These are phyloP conservation scores for Bruchidius siliquastri DNA, from an alignment of 2,888 invertebrate species.

Conservation along the genomic window DNA sequence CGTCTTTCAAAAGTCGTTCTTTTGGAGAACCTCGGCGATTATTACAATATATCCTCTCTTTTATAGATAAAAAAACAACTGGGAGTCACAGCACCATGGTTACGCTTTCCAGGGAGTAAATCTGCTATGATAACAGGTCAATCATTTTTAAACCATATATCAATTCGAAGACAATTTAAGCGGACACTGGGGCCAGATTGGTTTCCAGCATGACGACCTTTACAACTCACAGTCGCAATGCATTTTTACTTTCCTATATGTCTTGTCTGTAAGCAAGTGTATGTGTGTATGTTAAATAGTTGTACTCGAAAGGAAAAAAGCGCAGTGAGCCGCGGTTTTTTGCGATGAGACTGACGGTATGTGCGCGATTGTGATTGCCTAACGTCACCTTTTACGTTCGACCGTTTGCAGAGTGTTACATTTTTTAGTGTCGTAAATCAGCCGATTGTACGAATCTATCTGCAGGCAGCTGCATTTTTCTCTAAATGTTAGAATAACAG, in stretches of 20 bases:
- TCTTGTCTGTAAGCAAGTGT: background rate
- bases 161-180: no score
- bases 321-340: background rate
- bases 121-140: background rate
- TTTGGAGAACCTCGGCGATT: no score
- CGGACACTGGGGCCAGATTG: background rate
- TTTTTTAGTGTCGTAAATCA: background rate
- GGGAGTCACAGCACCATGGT: no score
- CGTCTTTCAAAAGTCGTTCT: no score
- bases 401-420: background rate
- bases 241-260: background rate
- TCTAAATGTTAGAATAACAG: background rate
- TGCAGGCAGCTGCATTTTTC: background rate
- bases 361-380: background rate
- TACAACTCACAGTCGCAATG: background rate
- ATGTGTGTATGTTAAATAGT: background rate
- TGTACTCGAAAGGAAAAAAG: background rate
- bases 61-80: no score
- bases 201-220: background rate
- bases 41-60: no score
- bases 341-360: background rate
- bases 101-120: no score
- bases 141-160: no score
- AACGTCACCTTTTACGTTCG: background rate
- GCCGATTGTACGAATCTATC: background rate